Evolutionary conservation across 2,888 invertebrate genomes (phyloP), one percentile per base, ranked within the genome.

Genomic region (Heliconius ethilla): DNA sequence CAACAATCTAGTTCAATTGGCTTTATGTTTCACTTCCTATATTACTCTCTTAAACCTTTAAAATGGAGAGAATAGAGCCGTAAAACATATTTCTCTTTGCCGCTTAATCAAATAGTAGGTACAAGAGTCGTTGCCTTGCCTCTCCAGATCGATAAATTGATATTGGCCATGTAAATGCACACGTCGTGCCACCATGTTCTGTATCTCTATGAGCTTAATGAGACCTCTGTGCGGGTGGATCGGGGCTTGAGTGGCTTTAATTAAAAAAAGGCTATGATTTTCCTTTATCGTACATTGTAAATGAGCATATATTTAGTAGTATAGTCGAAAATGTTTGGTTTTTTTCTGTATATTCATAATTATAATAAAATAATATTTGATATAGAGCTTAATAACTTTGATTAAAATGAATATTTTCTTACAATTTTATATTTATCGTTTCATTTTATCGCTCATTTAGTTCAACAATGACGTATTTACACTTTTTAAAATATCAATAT

Each of bases 141-240:
- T 59, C 55, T 59, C 11, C n/a, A 59, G n/a, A 59, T 59, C n/a
- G 59, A 59, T 40, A 25, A 67, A 40, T 40, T 67, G 67, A 40
- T 67, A 67, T 67, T n/a, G 67, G 11, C 67, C 29, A 37, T 67
- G 67, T 37, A 66, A 29, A 22, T 65, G 55, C n/a, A 22, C 10
- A 1, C 22, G 22, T 55, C 55, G 55, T 25, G 10, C 62, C 62
- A 62, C 62, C 25, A 29, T 65, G 65, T 65, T n/a, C 18, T 33
- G 66, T 66, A 66, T 33, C 33, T 22, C 66, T 33, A 33, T 66
- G 22, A 5, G 67, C 37, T 40, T 69, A 40, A 69, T 69, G 67
- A 40, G n/a, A 40, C 40, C 67, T 40, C 67, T 25, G 40, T 40
- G 67, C 67, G 40, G 67, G 40, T 40, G 25, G 13, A 15, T 40